Evolutionary conservation across 2,797 vertebrate species (phyloP).

Genomic region (Etheostoma perlongum): DNA sequence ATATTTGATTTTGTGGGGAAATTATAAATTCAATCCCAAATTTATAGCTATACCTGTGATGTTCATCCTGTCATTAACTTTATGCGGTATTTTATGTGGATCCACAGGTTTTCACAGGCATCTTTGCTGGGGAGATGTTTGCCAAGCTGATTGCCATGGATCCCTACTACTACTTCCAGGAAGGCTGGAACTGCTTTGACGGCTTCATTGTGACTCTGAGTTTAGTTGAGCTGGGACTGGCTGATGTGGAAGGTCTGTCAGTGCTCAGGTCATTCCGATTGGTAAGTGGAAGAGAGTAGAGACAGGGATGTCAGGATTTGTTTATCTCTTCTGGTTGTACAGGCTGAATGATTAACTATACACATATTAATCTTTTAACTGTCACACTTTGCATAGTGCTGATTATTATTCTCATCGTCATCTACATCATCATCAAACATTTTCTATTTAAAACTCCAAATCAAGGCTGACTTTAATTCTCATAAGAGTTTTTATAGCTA

Average conservation of each 20-base stretch:
- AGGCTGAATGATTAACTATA: background rate
- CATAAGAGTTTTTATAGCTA: background rate
- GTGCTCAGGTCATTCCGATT: conserved; percentile 98
- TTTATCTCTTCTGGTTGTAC: background rate
- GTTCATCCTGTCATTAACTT: background rate
- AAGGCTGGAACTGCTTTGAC: conserved; percentile 99
- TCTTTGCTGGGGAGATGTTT: conserved; percentile 99
- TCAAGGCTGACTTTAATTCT: background rate
- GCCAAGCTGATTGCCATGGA: conserved; percentile 98
- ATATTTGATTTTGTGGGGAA: background rate
- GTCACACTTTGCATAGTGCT: background rate
- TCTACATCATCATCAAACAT: background rate
- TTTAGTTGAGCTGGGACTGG: conserved; percentile 94
- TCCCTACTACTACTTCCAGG: conserved; percentile 99
- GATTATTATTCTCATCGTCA: background rate
- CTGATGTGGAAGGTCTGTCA: conserved; percentile 96
- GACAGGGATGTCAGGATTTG: background rate
- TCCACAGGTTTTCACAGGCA: conserved; percentile 96
- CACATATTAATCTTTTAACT: background rate
- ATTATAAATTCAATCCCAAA: background rate
- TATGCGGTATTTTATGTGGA: conserved; percentile 25
- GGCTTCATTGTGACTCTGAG: conserved; percentile 98
- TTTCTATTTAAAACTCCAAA: background rate
- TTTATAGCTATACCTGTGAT: background rate
- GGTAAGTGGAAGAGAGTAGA: conserved; percentile 82